These are phyloP conservation scores for Gymnoscelis rufifasciata DNA, from an alignment of 2,888 invertebrate genomes.

Conservation along the genomic window DNA sequence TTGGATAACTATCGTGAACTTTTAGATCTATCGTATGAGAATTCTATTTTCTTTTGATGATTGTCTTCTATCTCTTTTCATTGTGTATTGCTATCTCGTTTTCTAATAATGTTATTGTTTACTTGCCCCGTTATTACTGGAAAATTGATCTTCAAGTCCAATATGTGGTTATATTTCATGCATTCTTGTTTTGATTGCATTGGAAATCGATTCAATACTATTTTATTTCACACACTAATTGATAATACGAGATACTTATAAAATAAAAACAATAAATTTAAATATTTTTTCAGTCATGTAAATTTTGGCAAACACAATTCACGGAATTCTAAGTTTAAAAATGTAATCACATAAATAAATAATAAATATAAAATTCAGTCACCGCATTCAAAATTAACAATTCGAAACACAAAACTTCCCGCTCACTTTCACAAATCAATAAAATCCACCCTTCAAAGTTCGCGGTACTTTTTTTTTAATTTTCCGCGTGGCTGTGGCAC, in stretches of 20 bases:
- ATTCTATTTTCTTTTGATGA: conserved; percentile 72
- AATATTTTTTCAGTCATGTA: background rate
- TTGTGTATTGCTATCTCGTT: conserved; percentile 43
- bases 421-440: background rate
- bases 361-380: too few species aligned
- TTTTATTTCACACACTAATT: background rate
- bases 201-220: conserved; percentile 5
- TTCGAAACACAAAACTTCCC: background rate
- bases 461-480: conserved; percentile 32
- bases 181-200: conserved; percentile 20
- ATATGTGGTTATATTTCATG: conserved; percentile 53
- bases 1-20: conserved; percentile 76
- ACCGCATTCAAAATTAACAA: background rate
- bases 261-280: too few species aligned
- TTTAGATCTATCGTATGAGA: conserved; percentile 74
- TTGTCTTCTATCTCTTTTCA: conserved; percentile 49
- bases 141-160: conserved; percentile 54
- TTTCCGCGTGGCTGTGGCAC: conserved; percentile 51
- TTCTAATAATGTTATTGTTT: conserved; percentile 73
- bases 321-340: conserved; percentile 2
- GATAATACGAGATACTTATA: too few species aligned
- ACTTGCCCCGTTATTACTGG: conserved; percentile 66
- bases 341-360: too few species aligned
- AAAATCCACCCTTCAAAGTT: conserved; percentile 9
- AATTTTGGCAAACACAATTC: too few species aligned